Base-by-base conservation (phyloP, 2,888 invertebrate genomes). In the Drosophila putrida region DNA sequence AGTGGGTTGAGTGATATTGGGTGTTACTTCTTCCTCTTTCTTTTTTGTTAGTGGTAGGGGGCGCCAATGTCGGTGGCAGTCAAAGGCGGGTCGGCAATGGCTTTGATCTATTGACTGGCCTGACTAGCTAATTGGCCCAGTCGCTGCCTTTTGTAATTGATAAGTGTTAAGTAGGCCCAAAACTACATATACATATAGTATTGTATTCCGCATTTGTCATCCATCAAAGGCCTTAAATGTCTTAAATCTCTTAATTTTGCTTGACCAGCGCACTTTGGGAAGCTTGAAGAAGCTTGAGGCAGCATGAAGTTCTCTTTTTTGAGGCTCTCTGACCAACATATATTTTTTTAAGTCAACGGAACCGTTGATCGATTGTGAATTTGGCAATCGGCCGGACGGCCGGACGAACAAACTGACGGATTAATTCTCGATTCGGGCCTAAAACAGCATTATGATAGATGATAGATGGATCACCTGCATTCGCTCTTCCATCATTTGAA, bases 391-490 rank as follows among this genome's bases (percentile, higher is more conserved):
- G 49, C 39, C 49, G 63, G 71, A 67, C 61, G 43, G 33, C 6
- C 8, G 27, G 51, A n/a, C 5, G 5, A 33, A 20, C 41, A 33
- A 71, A 67, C 88, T 90, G 90, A 90, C 88, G 91, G 90, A 90
- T 91, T 90, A 91, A 90, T 90, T 83, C 86, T 82, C 86, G 75
- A 85, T 89, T 82, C 55, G 88, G 86, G 87, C 83, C 83, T 84
- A 88, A 89, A 88, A 83, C 77, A 80, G 81, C 80, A 79, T 80
- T 80, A 90, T 90, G 90, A 90, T 90, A 76, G 82, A 81, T 89
- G 87, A 71, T 87, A 84, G 90, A 90, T 90, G 83, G 82, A 81
- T 75, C 78, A 75, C 71, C 67, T 39, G 27, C 70, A 74, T 68
- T 66, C 71, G 83, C 86, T 84, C 86, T 71, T 81, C 76, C 71